phyloP scores from a whole-genome alignment of 2,888 invertebrate species.

The Drosophila gaucha region DNA sequence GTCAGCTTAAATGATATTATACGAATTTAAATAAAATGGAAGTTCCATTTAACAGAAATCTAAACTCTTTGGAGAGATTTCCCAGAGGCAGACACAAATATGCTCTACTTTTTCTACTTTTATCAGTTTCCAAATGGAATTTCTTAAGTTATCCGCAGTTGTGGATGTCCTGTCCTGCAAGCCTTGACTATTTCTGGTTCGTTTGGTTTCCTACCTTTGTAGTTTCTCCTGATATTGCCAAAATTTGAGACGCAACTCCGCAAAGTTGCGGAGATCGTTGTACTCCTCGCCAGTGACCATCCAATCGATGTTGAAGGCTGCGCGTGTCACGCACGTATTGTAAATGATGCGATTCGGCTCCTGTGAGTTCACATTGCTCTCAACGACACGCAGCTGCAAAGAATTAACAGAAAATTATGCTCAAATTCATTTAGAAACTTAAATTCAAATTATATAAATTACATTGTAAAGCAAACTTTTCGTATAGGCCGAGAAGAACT shows the following conservation, averaged over 20 bases:
- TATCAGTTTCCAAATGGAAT: too few species aligned
- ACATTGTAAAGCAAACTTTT: slow-evolving; percentile 90
- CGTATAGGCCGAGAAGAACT: slow-evolving; percentile 89
- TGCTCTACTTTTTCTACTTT: too few species aligned
- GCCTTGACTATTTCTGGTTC: too few species aligned
- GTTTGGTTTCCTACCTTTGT: too few species aligned
- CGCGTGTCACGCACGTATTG: slow-evolving; percentile 88
- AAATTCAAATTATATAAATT: slow-evolving; percentile 79
- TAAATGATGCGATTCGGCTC: slow-evolving; percentile 87
- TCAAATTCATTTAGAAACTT: not conserved
- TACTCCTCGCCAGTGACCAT: slow-evolving; percentile 89
- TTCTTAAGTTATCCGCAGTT: too few species aligned
- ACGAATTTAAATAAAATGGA: not conserved
- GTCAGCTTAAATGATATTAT: not conserved
- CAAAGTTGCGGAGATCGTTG: slow-evolving; percentile 86
- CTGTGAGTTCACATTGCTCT: slow-evolving; percentile 89
- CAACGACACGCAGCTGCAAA: slow-evolving; percentile 89
- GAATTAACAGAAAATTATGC: not conserved
- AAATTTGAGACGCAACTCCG: slow-evolving; percentile 90
- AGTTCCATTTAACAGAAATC: too few species aligned
- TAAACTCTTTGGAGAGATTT: too few species aligned
- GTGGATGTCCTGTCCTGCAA: too few species aligned
- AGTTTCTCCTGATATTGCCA: slow-evolving; percentile 88
- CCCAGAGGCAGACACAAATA: too few species aligned
- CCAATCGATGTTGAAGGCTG: slow-evolving; percentile 90